Base-by-base conservation (phyloP, 2,888 invertebrate genomes). In the Agrilus biguttatus region DNA sequence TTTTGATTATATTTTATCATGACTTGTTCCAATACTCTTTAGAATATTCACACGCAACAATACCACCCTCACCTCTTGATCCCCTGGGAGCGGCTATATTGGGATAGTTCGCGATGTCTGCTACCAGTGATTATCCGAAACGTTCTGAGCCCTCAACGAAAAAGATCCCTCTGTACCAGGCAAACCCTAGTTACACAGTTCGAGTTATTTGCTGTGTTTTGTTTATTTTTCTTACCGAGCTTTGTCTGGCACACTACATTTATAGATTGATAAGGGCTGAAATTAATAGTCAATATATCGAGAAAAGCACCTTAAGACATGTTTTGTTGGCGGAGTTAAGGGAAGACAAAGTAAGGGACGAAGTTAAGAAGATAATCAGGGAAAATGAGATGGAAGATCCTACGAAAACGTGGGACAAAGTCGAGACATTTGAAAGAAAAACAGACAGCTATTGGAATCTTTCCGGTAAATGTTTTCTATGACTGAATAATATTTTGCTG, bases 201-300 rank as follows among this genome's bases (percentile, higher is more conserved):
- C 58, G 65, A 12, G 60, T 65, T 5, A 52, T 65, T 37, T 65
- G 63, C 52, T 65, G 65, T 51, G 64, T 65, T 12, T 48, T 65
- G 17, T 65, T 65, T 46, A 60, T 66, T 40, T 65, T 63, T 44
- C 47, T 66, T 10, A 63, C 62, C 1, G 65, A 66, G 50, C 59
- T 66, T 34, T 62, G 60, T 48, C 48, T 66, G 43, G 62, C 66
- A 7, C 65, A 66, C 47, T 66, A 65, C 49, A 52, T 65, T 33
- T 66, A 65, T 49, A 52, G 61, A 49, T 49, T 64, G 39, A 65
- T 66, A 39, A 60, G 57, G 42, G 59, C 61, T 6, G 65, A 67
- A 45, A 56, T 66, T 14, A 57, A 58, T 34, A 58, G 56, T 7
- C 62, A 64, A 39, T 66, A 59, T 42, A 51, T 65, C 14, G 48